phyloP scores from a whole-genome alignment of 1,140 invertebrate species.

The Holcopasites calliopsidis region DNA sequence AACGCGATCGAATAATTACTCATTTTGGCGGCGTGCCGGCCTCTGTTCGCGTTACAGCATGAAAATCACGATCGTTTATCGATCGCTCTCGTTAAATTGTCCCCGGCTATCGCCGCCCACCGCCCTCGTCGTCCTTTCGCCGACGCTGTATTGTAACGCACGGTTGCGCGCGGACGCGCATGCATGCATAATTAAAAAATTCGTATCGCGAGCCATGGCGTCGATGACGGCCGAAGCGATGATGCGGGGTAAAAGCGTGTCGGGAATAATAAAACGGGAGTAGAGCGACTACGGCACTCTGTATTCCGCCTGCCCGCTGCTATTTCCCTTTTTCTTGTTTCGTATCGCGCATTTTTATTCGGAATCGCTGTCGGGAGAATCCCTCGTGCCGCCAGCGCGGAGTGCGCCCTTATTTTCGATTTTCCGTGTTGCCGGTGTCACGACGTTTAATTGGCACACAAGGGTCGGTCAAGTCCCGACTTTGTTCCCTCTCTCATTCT shows the following conservation, averaged over 20 bases:
- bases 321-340: not conserved
- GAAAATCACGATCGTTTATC: conserved; percentile 58
- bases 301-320: too few relatives aligned
- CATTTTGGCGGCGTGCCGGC: conserved; percentile 38
- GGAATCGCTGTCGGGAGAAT: not conserved
- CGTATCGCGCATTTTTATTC: not conserved
- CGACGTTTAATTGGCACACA: conserved; percentile 45
- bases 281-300: not conserved
- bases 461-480: conserved; percentile 14
- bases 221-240: conserved; percentile 5
- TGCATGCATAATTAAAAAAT: conserved; percentile 59
- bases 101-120: not conserved
- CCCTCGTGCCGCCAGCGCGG: not conserved
- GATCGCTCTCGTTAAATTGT: conserved; percentile 36
- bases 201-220: conserved; percentile 6
- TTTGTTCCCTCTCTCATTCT: not conserved
- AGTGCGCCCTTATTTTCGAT: conserved; percentile 6
- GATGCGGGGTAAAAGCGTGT: conserved; percentile 23
- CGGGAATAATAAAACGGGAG: not conserved
- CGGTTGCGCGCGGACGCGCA: conserved; percentile 22
- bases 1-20: conserved; percentile 68
- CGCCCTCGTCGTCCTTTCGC: not conserved
- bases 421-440: conserved; percentile 17
- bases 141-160: conserved; percentile 35
- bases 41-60: conserved; percentile 39